Evolutionary conservation across 2,888 invertebrate genomes (phyloP), one percentile per base, ranked within the genome.

Genomic region (Conistra vaccinii): DNA sequence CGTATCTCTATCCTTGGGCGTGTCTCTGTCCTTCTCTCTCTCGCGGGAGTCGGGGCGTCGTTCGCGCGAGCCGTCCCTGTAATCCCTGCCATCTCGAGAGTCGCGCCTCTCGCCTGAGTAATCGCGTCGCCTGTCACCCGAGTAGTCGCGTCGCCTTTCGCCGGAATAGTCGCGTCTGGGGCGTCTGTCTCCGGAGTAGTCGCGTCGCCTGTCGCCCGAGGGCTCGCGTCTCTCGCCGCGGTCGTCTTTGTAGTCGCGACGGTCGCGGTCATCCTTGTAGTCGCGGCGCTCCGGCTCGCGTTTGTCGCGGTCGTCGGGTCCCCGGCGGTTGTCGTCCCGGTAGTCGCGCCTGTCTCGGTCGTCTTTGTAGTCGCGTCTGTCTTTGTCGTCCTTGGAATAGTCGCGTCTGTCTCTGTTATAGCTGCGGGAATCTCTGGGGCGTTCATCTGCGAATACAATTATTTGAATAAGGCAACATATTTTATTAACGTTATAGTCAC

Each of bases 331-430:
- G 83, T 93, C 92, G 69, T 82, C 82, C 32, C 80, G 79, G 55
- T 88, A 86, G 62, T 87, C 87, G 48, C 91, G 88, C 12, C 86
- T 69, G 65, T 90, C 89, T 42, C 81, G 61, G 48, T 81, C 81
- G 67, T 81, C 81, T 67, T 73, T 88, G 65, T 91, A 70, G 77
- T 89, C 90, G 69, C 90, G 89, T 3, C 90, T 82, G 26, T 91
- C 90, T 57, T 90, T 91, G 85, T 93, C 92, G 73, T 93, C 92
- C 81, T 92, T 92, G 76, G 93, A 93, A 89, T 94, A 95, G 83
- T 94, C 95, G 79, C 95, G 95, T 39, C 91, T 85, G 78, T 93
- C 95, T 80, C 91, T 91, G 87, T 95, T 95, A 91, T 91, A 96
- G 86, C 93, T 94, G 78, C 95, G 95, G 6, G 94, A 92, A 83